These are phyloP conservation scores for Adelosebastes latens DNA, from an alignment of 2,797 vertebrate species.

Conservation along the genomic window DNA sequence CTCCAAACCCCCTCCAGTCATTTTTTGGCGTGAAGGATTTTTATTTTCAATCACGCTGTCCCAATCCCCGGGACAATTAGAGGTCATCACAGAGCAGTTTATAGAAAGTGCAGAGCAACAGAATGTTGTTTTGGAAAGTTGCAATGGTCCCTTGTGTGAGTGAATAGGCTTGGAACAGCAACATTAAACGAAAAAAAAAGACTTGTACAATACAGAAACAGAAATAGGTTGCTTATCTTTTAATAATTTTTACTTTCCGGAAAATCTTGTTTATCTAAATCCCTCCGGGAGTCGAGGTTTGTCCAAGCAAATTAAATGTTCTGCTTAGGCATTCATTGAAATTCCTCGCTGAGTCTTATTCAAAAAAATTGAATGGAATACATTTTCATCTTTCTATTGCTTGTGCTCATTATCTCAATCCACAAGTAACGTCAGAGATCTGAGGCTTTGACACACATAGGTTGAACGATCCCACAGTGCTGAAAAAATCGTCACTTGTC, in stretches of 20 bases:
- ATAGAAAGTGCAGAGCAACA: slow-evolving; percentile 65
- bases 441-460: neutral
- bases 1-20: slow-evolving; percentile 63
- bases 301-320: slow-evolving; percentile 40
- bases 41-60: slow-evolving; percentile 72
- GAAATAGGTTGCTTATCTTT: slow-evolving; percentile 57
- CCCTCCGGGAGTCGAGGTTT: slow-evolving; percentile 8
- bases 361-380: slow-evolving; percentile 22
- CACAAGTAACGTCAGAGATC: neutral
- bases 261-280: slow-evolving; percentile 39
- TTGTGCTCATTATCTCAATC: slow-evolving; percentile 25
- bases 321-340: slow-evolving; percentile 27
- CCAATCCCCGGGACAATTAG: slow-evolving; percentile 72
- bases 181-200: slow-evolving; percentile 21
- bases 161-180: slow-evolving; percentile 43
- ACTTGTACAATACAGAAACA: slow-evolving; percentile 24
- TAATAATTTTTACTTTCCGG: slow-evolving; percentile 46
- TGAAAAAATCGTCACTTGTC: neutral
- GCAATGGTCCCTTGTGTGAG: slow-evolving; percentile 48
- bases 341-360: slow-evolving; percentile 25
- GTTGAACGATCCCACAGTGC: neutral
- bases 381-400: slow-evolving; percentile 14
- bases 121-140: slow-evolving; percentile 71
- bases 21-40: slow-evolving; percentile 62
- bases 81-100: slow-evolving; percentile 68